phyloP scores from a whole-genome alignment of 2,113 vertebrate species.

The Nothocercus julius region DNA sequence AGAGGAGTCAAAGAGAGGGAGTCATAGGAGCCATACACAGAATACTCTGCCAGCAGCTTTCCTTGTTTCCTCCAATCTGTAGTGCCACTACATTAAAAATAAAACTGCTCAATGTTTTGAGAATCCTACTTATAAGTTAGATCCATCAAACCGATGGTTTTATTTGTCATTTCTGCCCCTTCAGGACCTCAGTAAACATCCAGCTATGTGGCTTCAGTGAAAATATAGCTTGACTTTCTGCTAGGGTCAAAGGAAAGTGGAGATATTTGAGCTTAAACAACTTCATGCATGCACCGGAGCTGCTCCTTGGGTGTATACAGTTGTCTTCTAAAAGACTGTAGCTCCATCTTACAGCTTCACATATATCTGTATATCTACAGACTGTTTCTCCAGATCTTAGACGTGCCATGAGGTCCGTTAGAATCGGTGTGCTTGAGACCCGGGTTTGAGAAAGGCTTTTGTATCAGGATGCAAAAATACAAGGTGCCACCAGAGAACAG shows the following conservation, averaged over 20 bases:
- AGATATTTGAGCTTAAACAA: neutral
- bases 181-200: neutral
- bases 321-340: neutral
- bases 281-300: neutral
- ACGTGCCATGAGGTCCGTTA: neutral
- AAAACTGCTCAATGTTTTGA: neutral
- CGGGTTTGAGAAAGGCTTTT: neutral
- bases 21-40: neutral
- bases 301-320: neutral
- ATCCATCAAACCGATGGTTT: neutral
- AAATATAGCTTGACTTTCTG: neutral
- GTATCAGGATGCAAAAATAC: neutral
- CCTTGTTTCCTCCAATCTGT: neutral
- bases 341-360: neutral
- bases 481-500: neutral
- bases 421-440: neutral
- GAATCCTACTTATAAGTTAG: neutral
- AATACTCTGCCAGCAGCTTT: neutral
- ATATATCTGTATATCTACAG: neutral
- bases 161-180: neutral
- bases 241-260: neutral
- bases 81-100: neutral
- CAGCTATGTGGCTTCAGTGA: neutral
- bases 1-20: neutral
- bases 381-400: neutral